Conservation (phyloP, 35 echinoderm and acorn worm genomes). For the Hemicentrotus pulcherrimus region DNA sequence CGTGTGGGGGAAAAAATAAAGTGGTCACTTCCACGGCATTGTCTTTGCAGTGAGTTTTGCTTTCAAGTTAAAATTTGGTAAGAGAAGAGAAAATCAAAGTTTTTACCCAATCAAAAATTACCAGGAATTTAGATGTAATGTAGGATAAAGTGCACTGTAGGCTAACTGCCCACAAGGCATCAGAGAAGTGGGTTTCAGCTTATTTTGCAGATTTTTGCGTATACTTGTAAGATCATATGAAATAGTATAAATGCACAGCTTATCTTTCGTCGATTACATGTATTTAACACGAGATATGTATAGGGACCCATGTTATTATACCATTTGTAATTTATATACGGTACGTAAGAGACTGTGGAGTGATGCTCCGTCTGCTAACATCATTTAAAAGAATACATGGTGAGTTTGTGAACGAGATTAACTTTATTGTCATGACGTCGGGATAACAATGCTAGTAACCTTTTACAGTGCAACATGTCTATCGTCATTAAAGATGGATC, state of each 20-base stretch:
- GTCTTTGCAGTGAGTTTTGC: background rate
- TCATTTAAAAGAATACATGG: background rate
- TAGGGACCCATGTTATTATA: background rate
- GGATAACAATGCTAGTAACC: background rate
- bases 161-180: background rate
- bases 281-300: background rate
- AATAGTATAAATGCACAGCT: background rate
- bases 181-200: background rate
- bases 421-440: background rate
- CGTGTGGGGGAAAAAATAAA: background rate
- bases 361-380: background rate
- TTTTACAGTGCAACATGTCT: slow-evolving; percentile 33
- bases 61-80: background rate
- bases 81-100: too few relatives aligned
- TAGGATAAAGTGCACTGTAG: background rate
- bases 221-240: background rate
- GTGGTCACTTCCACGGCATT: background rate
- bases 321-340: background rate
- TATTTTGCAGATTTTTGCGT: background rate
- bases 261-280: background rate
- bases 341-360: background rate
- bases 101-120: background rate
- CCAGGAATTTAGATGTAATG: background rate
- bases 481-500: background rate
- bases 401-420: background rate